Evolutionary conservation across 2,888 invertebrate species (phyloP).

Genomic region (Ephialtes manifestator): DNA sequence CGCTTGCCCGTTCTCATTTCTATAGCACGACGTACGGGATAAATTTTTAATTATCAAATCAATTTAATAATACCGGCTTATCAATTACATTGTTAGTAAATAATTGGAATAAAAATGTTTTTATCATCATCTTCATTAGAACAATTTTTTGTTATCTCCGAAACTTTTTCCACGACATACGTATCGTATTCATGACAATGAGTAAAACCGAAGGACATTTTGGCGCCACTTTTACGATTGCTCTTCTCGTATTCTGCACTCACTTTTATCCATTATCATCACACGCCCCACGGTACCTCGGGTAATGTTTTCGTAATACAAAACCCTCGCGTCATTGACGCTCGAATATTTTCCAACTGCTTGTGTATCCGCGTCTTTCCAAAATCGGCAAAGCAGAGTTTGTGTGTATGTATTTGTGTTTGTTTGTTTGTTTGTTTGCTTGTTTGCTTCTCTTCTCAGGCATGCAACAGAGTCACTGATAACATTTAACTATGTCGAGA

Average conservation of each 20-base stretch:
- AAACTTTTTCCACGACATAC: no score
- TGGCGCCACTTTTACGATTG: neutral
- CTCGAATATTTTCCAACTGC: conserved; percentile 40
- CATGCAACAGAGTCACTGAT: conserved; percentile 30
- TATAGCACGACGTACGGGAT: no score
- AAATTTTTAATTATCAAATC: no score
- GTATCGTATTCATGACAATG: neutral
- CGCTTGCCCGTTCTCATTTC: no score
- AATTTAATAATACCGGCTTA: neutral
- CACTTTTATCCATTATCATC: conserved; percentile 1
- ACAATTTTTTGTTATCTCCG: no score
- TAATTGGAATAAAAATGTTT: neutral
- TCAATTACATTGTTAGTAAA: neutral
- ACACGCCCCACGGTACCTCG: conserved; percentile 8
- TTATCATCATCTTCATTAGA: no score
- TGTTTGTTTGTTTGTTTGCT: conserved; percentile 7
- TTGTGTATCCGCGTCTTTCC: conserved; percentile 28
- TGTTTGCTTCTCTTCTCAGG: conserved; percentile 17
- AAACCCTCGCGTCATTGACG: conserved; percentile 7
- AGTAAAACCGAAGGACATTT: neutral
- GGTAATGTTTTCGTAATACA: conserved; percentile 22
- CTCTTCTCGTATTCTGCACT: conserved; percentile 33
- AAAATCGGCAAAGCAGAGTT: neutral
- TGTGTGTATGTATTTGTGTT: conserved; percentile 43
- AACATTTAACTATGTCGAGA: neutral